Percentiles rank a stretch among this genome's conserved stretches.
Evolutionary conservation across 2,888 invertebrate species (phyloP).

Genomic region (Agrochola macilenta): DNA sequence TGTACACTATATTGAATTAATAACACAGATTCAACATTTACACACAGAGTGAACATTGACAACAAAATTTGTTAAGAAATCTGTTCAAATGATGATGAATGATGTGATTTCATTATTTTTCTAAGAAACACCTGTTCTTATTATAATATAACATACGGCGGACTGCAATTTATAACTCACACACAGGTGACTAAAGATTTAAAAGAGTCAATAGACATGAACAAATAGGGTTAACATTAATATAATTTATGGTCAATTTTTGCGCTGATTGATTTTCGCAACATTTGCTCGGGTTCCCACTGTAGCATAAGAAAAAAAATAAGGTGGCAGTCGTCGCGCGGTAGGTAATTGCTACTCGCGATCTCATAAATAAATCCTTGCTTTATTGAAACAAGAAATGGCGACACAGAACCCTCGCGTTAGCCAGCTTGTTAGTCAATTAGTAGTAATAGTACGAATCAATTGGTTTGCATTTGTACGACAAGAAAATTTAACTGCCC

Average conservation of each 20-base stretch:
- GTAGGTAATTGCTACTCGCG: slow-evolving; percentile 76
- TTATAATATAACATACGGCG: slow-evolving; percentile 7
- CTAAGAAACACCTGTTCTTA: slow-evolving; percentile 49
- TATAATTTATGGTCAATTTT: slow-evolving; percentile 52
- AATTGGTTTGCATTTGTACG: slow-evolving; percentile 78
- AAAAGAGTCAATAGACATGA: slow-evolving; percentile 28
- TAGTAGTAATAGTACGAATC: slow-evolving; percentile 78
- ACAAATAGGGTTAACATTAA: slow-evolving; percentile 47
- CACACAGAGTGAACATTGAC: neutral
- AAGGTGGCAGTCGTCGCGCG: slow-evolving; percentile 68
- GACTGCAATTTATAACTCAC: slow-evolving; percentile 5
- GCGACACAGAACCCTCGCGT: slow-evolving; percentile 78
- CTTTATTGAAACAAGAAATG: slow-evolving; percentile 87
- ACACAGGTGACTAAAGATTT: slow-evolving; percentile 27
- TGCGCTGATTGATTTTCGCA: slow-evolving; percentile 82
- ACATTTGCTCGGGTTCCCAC: slow-evolving; percentile 86
- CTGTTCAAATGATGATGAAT: slow-evolving; percentile 36
- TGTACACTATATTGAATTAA: neutral
- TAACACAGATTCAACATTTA: neutral
- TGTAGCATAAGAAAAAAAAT: slow-evolving; percentile 71
- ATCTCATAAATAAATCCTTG: slow-evolving; percentile 79
- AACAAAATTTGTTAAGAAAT: slow-evolving; percentile 25
- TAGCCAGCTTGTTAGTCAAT: slow-evolving; percentile 78
- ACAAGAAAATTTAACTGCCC: slow-evolving; percentile 71
- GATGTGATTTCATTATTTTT: slow-evolving; percentile 39